Percentiles rank a stretch among this genome's conserved stretches.
Evolutionary conservation across 2,888 invertebrate species (phyloP).

Genomic region (Drosophila mettleri): DNA sequence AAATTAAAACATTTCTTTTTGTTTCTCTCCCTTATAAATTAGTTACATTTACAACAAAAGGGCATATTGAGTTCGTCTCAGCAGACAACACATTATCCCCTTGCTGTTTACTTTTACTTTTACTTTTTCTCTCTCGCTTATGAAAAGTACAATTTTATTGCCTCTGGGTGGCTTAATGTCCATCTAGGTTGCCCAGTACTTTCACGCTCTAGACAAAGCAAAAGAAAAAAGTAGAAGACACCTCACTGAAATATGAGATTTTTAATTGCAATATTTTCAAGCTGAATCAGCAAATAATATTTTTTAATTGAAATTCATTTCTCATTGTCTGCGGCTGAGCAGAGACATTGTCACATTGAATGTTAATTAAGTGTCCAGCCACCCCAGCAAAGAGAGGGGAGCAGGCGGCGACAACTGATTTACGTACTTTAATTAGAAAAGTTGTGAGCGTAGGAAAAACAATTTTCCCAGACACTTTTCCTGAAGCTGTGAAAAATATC

Average conservation of each 20-base stretch:
- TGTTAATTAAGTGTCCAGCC: slow-evolving; percentile 46
- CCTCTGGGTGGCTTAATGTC: slow-evolving; percentile 28
- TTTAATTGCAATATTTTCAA: slow-evolving; percentile 36
- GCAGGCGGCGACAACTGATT: slow-evolving; percentile 38
- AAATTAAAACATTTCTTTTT: too few species aligned
- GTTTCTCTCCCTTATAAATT: background rate
- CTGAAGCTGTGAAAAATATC: slow-evolving; percentile 11
- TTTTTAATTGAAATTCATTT: slow-evolving; percentile 55
- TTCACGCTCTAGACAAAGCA: background rate
- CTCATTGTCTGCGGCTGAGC: slow-evolving; percentile 28
- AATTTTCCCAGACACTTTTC: slow-evolving; percentile 28
- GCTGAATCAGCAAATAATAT: slow-evolving; percentile 17
- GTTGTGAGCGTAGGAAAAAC: slow-evolving; percentile 6
- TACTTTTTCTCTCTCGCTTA: slow-evolving; percentile 24
- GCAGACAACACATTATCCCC: too few species aligned
- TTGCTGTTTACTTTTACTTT: slow-evolving; percentile 49
- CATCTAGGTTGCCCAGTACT: slow-evolving; percentile 13
- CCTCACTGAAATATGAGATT: slow-evolving; percentile 27
- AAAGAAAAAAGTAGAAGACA: background rate
- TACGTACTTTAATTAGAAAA: slow-evolving; percentile 53
- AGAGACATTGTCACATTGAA: slow-evolving; percentile 48
- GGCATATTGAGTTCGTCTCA: slow-evolving; percentile 1
- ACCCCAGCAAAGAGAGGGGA: slow-evolving; percentile 6
- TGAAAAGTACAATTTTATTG: slow-evolving; percentile 43
- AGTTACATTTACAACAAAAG: slow-evolving; percentile 3